These are phyloP conservation scores for Echinops telfairi DNA, from an alignment of 2,113 vertebrate genomes.

Conservation along the genomic window DNA sequence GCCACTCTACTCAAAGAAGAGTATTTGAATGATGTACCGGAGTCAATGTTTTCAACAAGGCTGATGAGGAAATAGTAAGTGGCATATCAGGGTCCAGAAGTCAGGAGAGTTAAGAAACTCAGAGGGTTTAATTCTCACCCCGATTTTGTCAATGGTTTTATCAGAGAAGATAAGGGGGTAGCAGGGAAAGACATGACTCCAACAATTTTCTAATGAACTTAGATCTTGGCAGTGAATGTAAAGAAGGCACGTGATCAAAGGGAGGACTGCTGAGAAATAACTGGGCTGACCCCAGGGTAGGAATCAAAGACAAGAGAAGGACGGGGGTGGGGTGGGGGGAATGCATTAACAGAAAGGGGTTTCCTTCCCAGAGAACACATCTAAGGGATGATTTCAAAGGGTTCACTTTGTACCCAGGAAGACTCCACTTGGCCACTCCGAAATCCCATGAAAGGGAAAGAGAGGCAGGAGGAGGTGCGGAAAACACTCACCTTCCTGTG, in stretches of 20 bases:
- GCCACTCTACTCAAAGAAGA: not conserved
- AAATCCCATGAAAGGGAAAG: not conserved
- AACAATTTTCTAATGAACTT: not conserved
- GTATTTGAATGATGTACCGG: not conserved
- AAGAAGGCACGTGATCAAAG: not conserved
- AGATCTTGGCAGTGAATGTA: too few relatives aligned
- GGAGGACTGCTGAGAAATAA: not conserved
- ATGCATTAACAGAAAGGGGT: not conserved
- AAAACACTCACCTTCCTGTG: not conserved
- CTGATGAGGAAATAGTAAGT: not conserved
- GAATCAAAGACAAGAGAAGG: not conserved
- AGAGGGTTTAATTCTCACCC: not conserved
- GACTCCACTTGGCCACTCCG: not conserved
- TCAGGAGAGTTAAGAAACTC: not conserved
- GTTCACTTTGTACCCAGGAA: not conserved
- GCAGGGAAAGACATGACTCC: not conserved
- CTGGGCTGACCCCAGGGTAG: not conserved
- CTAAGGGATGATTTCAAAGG: not conserved
- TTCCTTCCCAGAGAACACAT: rapidly evolving
- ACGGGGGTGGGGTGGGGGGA: not conserved
- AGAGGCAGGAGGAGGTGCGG: not conserved
- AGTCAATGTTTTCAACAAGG: not conserved
- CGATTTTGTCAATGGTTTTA: not conserved
- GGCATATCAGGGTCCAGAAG: not conserved
- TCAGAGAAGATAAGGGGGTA: not conserved